Percentiles rank a stretch among this genome's conserved stretches.
Evolutionary conservation across 92 coral and sea anemone genomes (phyloP).

Genomic region (Phenganax marumi): DNA sequence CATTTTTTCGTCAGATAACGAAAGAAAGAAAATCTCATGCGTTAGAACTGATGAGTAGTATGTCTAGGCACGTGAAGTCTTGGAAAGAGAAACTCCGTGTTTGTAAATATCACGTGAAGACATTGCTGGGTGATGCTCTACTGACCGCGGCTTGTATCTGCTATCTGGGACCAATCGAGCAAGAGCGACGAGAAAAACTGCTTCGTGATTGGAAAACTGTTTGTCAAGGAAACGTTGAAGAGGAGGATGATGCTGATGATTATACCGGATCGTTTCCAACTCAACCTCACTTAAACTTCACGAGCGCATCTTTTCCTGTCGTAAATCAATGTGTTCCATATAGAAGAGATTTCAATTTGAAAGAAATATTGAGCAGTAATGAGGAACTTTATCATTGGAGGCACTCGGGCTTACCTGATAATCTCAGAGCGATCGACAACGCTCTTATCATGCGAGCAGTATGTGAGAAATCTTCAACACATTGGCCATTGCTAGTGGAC

Average conservation of each 20-base stretch:
- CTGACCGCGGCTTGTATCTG: slow-evolving; percentile 84
- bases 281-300: slow-evolving; percentile 2
- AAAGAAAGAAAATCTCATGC: slow-evolving; percentile 71
- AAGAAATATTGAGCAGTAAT: slow-evolving; percentile 58
- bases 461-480: slow-evolving; percentile 61
- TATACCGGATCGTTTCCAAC: neutral
- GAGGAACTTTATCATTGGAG: slow-evolving; percentile 83
- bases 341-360: slow-evolving; percentile 66
- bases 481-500: slow-evolving; percentile 92
- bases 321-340: slow-evolving; percentile 59
- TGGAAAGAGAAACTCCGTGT: slow-evolving; percentile 69
- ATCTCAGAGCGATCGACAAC: slow-evolving; percentile 72
- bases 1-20: slow-evolving; percentile 54
- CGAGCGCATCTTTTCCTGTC: slow-evolving; percentile 43
- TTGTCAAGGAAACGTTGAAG: slow-evolving; percentile 70
- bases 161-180: slow-evolving; percentile 82
- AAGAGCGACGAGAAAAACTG: slow-evolving; percentile 74
- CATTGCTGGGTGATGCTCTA: slow-evolving; percentile 93
- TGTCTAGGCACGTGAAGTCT: slow-evolving; percentile 61
- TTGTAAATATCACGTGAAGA: slow-evolving; percentile 67
- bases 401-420: slow-evolving; percentile 69
- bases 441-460: slow-evolving; percentile 79
- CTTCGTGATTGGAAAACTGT: slow-evolving; percentile 81
- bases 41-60: slow-evolving; percentile 58
- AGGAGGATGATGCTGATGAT: slow-evolving; percentile 38